phyloP scores from a whole-genome alignment of 2,888 invertebrate genomes.

The Ganaspis brasiliensis region DNA sequence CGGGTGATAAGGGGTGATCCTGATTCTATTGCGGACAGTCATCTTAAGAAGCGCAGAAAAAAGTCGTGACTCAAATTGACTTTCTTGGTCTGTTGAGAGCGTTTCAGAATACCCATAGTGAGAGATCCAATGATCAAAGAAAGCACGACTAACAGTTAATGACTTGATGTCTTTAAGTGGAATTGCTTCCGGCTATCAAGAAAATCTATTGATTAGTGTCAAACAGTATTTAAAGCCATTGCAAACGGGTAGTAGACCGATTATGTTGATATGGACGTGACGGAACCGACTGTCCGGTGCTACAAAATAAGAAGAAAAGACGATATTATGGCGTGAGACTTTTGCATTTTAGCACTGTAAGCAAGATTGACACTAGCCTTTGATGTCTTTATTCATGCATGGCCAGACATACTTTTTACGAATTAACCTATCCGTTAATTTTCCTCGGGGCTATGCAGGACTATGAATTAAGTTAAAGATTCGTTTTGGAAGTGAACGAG shows the following conservation, averaged over 20 bases:
- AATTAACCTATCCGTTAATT: too few relatives aligned
- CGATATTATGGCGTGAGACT: too few relatives aligned
- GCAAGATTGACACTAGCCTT: too few relatives aligned
- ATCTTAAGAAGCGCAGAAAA: conserved; percentile 52
- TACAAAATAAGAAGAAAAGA: too few relatives aligned
- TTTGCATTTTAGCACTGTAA: too few relatives aligned
- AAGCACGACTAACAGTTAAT: conserved; percentile 55
- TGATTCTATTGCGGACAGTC: conserved; percentile 43
- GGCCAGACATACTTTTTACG: too few relatives aligned
- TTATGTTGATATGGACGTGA: conserved; percentile 73
- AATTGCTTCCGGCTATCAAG: conserved; percentile 62
- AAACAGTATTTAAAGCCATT: conserved; percentile 69
- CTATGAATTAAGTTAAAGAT: neutral
- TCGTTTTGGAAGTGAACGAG: neutral
- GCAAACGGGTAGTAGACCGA: conserved; percentile 57
- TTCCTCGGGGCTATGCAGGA: neutral
- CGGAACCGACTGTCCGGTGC: conserved; percentile 62
- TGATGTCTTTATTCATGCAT: too few relatives aligned
- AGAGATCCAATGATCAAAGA: conserved; percentile 56
- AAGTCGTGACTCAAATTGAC: conserved; percentile 63
- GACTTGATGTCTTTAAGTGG: conserved; percentile 53
- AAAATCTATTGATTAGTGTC: conserved; percentile 70
- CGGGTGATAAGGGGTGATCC: conserved; percentile 53
- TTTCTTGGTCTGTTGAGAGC: conserved; percentile 64
- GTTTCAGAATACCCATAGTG: conserved; percentile 57